phyloP scores from a whole-genome alignment of 2,797 vertebrate species.

The Synanceia verrucosa region DNA sequence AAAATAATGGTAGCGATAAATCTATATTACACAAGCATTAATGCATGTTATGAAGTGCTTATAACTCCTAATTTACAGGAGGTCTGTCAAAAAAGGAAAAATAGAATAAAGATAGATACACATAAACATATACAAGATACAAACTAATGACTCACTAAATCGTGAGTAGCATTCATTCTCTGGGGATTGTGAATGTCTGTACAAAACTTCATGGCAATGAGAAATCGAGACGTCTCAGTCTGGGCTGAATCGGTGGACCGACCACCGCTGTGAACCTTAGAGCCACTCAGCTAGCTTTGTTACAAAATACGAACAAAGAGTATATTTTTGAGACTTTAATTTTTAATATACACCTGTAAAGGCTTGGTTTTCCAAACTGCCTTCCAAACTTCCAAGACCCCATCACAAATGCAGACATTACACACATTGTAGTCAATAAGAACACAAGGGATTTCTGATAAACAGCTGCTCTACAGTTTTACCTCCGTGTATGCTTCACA shows the following conservation, averaged over 20 bases:
- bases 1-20: not conserved
- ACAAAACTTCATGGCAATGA: not conserved
- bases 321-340: not conserved
- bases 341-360: not conserved
- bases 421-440: not conserved
- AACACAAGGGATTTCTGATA: slow-evolving; percentile 15
- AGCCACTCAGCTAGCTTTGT: fast-evolving
- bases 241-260: not conserved
- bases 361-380: not conserved
- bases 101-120: not conserved
- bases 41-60: not conserved
- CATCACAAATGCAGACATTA: slow-evolving; percentile 16
- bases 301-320: not conserved
- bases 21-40: not conserved
- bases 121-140: not conserved
- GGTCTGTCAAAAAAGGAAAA: not conserved
- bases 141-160: not conserved
- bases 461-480: not conserved
- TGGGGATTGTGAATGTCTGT: too few species aligned
- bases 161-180: not conserved
- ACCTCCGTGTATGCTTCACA: slow-evolving; percentile 26
- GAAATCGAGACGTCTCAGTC: not conserved
- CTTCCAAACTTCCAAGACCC: slow-evolving; percentile 1
- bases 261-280: not conserved
- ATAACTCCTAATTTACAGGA: not conserved